A percentile compares a stretch with the other conserved stretches of the same genome.
Evolutionary conservation across 1,140 invertebrate species (phyloP).

Genomic region (Zaprionus gabonicus): DNA sequence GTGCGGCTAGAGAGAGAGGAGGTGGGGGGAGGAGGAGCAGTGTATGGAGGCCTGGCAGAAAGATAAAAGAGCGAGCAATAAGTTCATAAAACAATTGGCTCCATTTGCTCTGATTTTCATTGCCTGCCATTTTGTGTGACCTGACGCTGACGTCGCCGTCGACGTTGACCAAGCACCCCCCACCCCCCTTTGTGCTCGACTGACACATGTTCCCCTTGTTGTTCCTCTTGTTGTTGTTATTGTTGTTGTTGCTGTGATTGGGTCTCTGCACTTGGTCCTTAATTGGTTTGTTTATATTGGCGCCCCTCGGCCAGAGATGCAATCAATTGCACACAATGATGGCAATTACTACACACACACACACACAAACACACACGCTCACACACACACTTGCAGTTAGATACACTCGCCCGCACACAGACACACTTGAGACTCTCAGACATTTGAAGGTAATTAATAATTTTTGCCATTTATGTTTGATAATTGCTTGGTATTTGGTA

Average conservation of each 20-base stretch:
- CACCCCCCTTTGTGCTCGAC: constrained; percentile 13
- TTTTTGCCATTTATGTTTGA: constrained; percentile 78
- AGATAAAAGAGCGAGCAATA: constrained; percentile 64
- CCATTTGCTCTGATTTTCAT: constrained; percentile 82
- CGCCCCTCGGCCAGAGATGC: constrained; percentile 74
- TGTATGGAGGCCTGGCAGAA: constrained; percentile 2
- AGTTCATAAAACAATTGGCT: constrained; percentile 83
- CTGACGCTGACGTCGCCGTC: constrained; percentile 58
- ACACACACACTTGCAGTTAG: not conserved
- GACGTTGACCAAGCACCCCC: constrained; percentile 9
- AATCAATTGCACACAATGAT: constrained; percentile 81
- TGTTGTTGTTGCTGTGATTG: constrained; percentile 37
- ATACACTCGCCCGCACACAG: constrained; percentile 28
- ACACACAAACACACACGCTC: not conserved
- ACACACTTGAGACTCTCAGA: not conserved
- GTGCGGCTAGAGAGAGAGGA: constrained; percentile 2
- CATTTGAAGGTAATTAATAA: constrained; percentile 67
- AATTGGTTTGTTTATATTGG: constrained; percentile 82
- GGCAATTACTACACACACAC: constrained; percentile 66
- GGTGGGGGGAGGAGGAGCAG: constrained; percentile 8
- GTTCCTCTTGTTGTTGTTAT: constrained; percentile 12
- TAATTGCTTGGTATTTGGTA: constrained; percentile 79
- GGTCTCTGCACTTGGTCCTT: constrained; percentile 65
- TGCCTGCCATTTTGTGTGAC: constrained; percentile 82
- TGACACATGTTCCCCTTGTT: constrained; percentile 36